Evolutionary conservation across 2,888 invertebrate species (phyloP).

Genomic region (Flexamia atlantica): DNA sequence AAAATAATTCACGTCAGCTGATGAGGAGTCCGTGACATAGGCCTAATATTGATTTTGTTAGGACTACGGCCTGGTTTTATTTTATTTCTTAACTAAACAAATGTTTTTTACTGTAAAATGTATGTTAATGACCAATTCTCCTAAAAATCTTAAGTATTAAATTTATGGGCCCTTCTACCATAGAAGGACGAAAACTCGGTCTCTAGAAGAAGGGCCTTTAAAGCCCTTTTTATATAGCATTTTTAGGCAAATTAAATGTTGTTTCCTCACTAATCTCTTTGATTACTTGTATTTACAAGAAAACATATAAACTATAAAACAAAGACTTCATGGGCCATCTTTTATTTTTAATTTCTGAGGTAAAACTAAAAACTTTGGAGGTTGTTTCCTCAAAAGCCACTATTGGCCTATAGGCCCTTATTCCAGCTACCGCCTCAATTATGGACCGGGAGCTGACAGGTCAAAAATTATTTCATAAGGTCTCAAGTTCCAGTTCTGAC

Average conservation of each 20-base stretch:
- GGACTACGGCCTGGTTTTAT: constrained; percentile 29
- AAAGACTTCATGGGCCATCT: background rate
- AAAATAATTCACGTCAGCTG: background rate
- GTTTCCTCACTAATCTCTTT: background rate
- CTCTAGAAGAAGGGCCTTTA: constrained; percentile 8
- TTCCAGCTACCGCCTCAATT: constrained; percentile 30
- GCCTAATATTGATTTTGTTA: background rate
- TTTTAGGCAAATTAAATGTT: background rate
- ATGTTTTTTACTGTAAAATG: constrained; percentile 17
- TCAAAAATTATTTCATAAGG: too few relatives aligned
- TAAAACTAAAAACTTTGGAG: constrained; percentile 33
- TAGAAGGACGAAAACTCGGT: background rate
- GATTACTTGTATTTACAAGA: constrained; percentile 16
- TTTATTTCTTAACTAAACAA: background rate
- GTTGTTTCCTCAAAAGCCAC: constrained; percentile 16
- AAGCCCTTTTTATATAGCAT: constrained; percentile 6
- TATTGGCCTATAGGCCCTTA: constrained; percentile 26
- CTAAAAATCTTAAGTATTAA: background rate
- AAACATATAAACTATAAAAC: background rate
- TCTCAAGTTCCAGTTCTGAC: too few relatives aligned
- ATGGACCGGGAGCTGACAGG: too few relatives aligned
- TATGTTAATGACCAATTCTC: constrained; percentile 5
- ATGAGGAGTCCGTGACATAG: background rate
- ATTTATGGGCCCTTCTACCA: constrained; percentile 20
- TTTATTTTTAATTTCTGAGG: constrained; percentile 24